Percentiles rank a stretch among this genome's conserved stretches.
These are phyloP conservation scores for Cataglyphis hispanica DNA, from an alignment of 1,140 invertebrate genomes.

Conservation along the genomic window DNA sequence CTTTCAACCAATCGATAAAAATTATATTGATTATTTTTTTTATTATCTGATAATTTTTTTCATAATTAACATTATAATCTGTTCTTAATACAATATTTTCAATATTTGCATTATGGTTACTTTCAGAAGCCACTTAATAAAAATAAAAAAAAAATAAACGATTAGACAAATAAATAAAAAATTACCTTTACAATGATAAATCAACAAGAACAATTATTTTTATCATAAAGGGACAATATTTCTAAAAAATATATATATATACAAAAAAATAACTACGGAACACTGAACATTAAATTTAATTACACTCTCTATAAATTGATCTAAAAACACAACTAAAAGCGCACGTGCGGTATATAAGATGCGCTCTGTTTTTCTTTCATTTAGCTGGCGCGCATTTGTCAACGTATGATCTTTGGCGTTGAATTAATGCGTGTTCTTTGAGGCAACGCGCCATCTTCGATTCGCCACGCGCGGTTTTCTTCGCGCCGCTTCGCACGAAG, in stretches of 20 bases:
- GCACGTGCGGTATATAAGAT: constrained; percentile 19
- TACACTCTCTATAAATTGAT: not conserved
- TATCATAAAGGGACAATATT: not conserved
- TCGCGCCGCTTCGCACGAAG: constrained; percentile 61
- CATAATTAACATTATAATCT: not conserved
- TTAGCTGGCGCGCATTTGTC: constrained; percentile 67
- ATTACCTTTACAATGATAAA: not conserved
- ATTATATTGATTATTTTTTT: not conserved
- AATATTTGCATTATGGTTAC: constrained; percentile 20
- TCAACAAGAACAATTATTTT: not conserved
- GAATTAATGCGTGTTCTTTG: constrained; percentile 74
- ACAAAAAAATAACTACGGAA: not conserved
- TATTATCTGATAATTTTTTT: not conserved
- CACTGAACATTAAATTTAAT: not conserved
- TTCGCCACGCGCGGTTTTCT: constrained; percentile 74
- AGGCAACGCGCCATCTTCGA: constrained; percentile 68
- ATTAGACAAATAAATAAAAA: constrained; percentile 1
- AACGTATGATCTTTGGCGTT: constrained; percentile 65
- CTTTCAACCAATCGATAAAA: not conserved
- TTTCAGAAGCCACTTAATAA: constrained; percentile 27
- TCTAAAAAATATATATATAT: not conserved
- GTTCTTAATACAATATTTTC: constrained; percentile 28
- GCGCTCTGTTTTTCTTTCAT: constrained; percentile 41
- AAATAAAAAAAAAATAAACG: constrained; percentile 17
- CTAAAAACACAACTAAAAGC: constrained; percentile 7